phyloP scores from a whole-genome alignment of 1,140 invertebrate species.

The Aphelinus certus region DNA sequence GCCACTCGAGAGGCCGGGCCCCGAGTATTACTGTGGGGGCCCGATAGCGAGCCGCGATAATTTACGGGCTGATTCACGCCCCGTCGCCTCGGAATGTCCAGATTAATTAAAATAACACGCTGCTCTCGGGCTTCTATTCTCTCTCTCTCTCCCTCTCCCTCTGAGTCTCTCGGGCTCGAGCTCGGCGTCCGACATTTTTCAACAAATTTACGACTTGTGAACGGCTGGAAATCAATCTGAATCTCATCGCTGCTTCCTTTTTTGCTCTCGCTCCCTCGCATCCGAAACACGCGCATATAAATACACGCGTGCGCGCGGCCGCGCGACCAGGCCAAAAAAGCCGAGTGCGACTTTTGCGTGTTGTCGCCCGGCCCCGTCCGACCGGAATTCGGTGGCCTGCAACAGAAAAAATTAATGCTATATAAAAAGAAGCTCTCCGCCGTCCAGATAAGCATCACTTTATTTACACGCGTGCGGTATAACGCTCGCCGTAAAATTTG shows the following conservation, averaged over 20 bases:
- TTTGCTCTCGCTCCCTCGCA: too few species aligned
- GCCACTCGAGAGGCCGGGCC: neutral
- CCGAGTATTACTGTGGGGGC: constrained; percentile 26
- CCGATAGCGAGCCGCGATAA: constrained; percentile 39
- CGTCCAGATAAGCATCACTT: constrained; percentile 20
- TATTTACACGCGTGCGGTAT: constrained; percentile 14
- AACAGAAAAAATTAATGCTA: constrained; percentile 21
- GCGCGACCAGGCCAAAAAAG: too few species aligned
- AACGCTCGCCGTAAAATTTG: constrained; percentile 18
- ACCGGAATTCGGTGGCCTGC: constrained; percentile 2
- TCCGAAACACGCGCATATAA: too few species aligned
- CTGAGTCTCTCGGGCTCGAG: neutral
- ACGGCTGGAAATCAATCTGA: constrained; percentile 23
- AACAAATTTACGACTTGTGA: constrained; percentile 20
- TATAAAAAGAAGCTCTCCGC: neutral
- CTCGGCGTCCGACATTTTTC: neutral
- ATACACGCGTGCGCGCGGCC: too few species aligned
- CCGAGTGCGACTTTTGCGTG: too few species aligned
- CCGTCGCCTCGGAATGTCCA: constrained; percentile 52
- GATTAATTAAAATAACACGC: constrained; percentile 57
- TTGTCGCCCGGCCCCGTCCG: too few species aligned
- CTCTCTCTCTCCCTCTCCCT: neutral
- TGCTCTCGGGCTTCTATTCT: constrained; percentile 40
- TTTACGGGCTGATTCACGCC: constrained; percentile 48
- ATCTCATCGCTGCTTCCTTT: neutral